Conservation (phyloP, 2,888 invertebrate species). For the Agrypnus murinus region DNA sequence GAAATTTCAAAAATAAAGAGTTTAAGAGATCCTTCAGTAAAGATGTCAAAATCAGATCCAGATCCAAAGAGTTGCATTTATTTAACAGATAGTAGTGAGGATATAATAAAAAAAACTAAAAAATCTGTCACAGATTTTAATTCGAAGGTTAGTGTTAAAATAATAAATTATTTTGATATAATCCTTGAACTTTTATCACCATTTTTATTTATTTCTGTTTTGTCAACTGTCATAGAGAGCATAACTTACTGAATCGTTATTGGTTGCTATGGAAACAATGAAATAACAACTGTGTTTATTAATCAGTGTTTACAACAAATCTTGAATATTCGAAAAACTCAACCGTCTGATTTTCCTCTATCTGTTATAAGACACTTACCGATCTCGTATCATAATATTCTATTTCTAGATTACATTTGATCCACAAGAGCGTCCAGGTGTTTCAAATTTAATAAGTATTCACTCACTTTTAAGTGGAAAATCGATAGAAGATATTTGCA, state of each 20-base stretch:
- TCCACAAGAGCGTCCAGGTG: slow-evolving; percentile 85
- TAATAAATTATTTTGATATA: not conserved
- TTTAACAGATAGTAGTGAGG: slow-evolving; percentile 83
- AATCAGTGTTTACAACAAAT: too few species aligned
- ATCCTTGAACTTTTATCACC: too few species aligned
- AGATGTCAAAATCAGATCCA: slow-evolving; percentile 98
- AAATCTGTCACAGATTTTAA: slow-evolving; percentile 94
- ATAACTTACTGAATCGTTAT: too few species aligned
- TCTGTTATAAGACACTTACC: too few species aligned
- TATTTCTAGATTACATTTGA: slow-evolving; percentile 82
- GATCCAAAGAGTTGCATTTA: slow-evolving; percentile 86
- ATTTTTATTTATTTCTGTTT: too few species aligned
- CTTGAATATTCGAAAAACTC: too few species aligned
- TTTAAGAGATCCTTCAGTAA: slow-evolving; percentile 90
- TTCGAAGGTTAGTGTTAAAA: slow-evolving; percentile 74
- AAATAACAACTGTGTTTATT: too few species aligned
- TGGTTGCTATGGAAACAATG: too few species aligned
- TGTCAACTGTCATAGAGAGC: too few species aligned
- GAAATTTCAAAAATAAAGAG: slow-evolving; percentile 83
- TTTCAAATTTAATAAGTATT: slow-evolving; percentile 91
- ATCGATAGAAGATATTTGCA: slow-evolving; percentile 80
- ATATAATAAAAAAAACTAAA: slow-evolving; percentile 82
- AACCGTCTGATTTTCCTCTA: too few species aligned
- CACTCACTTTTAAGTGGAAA: slow-evolving; percentile 84
- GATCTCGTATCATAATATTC: slow-evolving; percentile 2